Evolutionary conservation across 2,113 vertebrate species (phyloP), one percentile per base, ranked within the genome.

Genomic region (Perccottus glenii): DNA sequence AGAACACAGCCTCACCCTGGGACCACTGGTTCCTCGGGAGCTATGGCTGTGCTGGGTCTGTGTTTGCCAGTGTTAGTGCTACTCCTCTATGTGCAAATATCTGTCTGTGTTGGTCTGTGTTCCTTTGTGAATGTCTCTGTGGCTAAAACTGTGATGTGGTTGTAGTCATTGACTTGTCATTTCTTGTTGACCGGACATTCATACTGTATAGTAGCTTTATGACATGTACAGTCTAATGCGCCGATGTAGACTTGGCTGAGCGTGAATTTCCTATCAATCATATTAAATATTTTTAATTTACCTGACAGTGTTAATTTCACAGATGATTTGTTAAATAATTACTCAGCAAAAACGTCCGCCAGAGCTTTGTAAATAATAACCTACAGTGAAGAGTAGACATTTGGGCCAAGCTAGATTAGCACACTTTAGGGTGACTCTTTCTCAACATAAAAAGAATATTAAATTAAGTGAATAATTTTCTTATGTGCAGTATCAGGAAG

Each of bases 401-500:
- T 38, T 47, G 14, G 19, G 52, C 70, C 43, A 78, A 49, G 19
- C 12, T 53, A 80, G 33, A 55, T 61, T 58, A 72, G 55, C 44
- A 51, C 52, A 74, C 55, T 42, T 33, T 55, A 15, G 52, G 14
- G 36, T 52, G 62, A 67, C 8, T 14, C 60, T 60, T 66, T 42
- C 9, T 11, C n/a, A 35, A 4, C 11, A 35, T 5, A 52, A n/a
- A 63, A 50, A 19, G 5, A 65, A 44, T 66, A 59, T 66, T 78
- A 12, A 80, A 59, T 8, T 44, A 55, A 52, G 42, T 46, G 5
- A 10, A n/a, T 40, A 87, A 79, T 89, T 78, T 87, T 75, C 59
- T 56, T 90, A 46, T 90, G 78, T 76, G 64, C 87, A 99, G 98
- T 99, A 98, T 43, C 95, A 98, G 92, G 92, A 96, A 47, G 95